A percentile compares a stretch with the other conserved stretches of the same genome.
Evolutionary conservation across 2,797 vertebrate genomes (phyloP).

Genomic region (Syngnathus acus): DNA sequence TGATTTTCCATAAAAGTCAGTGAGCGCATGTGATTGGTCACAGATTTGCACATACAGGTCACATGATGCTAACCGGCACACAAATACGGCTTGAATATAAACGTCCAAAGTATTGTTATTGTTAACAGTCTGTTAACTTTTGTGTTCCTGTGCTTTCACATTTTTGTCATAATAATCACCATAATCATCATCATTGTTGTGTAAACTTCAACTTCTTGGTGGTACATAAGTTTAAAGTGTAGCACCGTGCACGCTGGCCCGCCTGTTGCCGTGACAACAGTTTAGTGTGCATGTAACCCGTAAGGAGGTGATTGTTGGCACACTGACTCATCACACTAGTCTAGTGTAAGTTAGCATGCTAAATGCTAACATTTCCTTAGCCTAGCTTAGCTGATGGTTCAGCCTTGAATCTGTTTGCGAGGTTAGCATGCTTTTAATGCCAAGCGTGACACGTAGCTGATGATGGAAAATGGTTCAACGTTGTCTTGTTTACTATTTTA

Average conservation of each 20-base stretch:
- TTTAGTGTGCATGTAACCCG: conserved; percentile 2
- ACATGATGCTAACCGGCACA: neutral
- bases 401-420: neutral
- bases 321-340: neutral
- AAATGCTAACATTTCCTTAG: neutral
- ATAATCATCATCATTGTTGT: neutral
- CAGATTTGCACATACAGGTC: neutral
- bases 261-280: neutral
- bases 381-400: neutral
- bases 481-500: neutral
- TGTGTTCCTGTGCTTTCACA: neutral
- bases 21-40: neutral
- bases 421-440: neutral
- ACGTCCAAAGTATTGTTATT: neutral
- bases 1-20: neutral
- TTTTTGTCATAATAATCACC: neutral
- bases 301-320: neutral
- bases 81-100: neutral
- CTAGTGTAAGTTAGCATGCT: neutral
- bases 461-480: neutral
- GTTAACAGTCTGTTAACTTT: neutral
- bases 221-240: neutral
- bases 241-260: conserved; percentile 5
- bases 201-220: neutral
- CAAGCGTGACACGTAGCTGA: neutral